Percentiles rank a stretch among this genome's conserved stretches.
Evolutionary conservation across 1,140 invertebrate species (phyloP).

Genomic region (Tribolium madens): DNA sequence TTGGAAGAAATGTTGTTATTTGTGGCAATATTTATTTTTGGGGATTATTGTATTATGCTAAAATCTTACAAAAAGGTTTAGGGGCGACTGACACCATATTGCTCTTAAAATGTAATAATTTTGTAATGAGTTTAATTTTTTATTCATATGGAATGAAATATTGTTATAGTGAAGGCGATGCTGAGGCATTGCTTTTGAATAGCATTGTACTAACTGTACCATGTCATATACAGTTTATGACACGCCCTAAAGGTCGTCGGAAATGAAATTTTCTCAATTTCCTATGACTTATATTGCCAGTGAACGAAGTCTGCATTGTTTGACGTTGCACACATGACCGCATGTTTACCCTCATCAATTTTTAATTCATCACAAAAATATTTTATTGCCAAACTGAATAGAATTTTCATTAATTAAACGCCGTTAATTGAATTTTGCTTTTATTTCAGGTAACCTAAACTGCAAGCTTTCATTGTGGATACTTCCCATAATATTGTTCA

Average conservation of each 20-base stretch:
- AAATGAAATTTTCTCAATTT: conserved; percentile 64
- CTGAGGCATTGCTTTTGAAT: conserved; percentile 18
- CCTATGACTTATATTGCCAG: conserved; percentile 60
- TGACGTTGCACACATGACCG: conserved; percentile 43
- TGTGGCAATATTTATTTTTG: too few relatives aligned
- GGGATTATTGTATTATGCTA: too few relatives aligned
- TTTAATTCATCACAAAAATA: conserved; percentile 43
- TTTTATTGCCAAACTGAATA: conserved; percentile 33
- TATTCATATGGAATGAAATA: too few relatives aligned
- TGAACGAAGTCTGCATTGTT: conserved; percentile 49
- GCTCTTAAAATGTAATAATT: too few relatives aligned
- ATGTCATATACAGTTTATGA: conserved; percentile 51
- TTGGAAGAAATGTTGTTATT: background rate
- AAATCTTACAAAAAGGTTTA: too few relatives aligned
- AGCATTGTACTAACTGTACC: conserved; percentile 20
- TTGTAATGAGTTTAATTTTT: too few relatives aligned
- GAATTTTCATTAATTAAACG: conserved; percentile 32
- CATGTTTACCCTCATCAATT: conserved; percentile 49
- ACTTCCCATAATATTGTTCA: conserved; percentile 47
- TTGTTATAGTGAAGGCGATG: conserved; percentile 10
- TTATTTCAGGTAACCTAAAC: conserved; percentile 53
- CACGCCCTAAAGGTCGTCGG: conserved; percentile 59
- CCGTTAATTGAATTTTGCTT: conserved; percentile 40
- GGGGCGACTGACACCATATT: too few relatives aligned
- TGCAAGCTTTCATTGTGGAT: conserved; percentile 40